Conservation (phyloP, 2,888 invertebrate genomes). For the Keiferia lycopersicella region DNA sequence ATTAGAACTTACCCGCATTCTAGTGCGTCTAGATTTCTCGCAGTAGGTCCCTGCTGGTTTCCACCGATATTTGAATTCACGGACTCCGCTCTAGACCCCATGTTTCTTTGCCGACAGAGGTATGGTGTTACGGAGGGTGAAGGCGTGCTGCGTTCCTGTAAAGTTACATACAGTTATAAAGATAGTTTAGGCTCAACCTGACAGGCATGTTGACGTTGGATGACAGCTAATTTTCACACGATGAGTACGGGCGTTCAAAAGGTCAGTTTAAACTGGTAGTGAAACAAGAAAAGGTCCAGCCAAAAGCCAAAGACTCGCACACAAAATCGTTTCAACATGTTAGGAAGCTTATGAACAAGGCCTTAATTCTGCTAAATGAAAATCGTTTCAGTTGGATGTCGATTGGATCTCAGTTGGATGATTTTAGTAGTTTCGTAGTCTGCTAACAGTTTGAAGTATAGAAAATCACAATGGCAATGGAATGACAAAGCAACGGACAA, state of each 20-base stretch:
- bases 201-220: neutral
- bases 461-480: too few species aligned
- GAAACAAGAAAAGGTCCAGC: neutral
- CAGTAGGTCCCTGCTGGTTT: slow-evolving; percentile 41
- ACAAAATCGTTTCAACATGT: too few species aligned
- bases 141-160: slow-evolving; percentile 80
- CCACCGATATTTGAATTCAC: slow-evolving; percentile 59
- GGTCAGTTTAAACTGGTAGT: neutral
- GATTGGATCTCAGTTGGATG: too few species aligned
- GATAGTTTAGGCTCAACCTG: neutral
- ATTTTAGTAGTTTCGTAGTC: too few species aligned
- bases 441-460: too few species aligned
- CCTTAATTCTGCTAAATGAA: too few species aligned
- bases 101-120: slow-evolving; percentile 89
- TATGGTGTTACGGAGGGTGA: slow-evolving; percentile 91
- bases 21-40: slow-evolving; percentile 69
- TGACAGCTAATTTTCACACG: neutral
- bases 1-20: slow-evolving; percentile 75
- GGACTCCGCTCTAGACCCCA: slow-evolving; percentile 79
- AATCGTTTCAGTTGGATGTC: too few species aligned
- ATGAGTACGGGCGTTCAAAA: neutral
- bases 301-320: neutral
- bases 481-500: too few species aligned
- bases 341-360: too few species aligned
- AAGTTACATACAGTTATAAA: slow-evolving; percentile 20